Evolutionary conservation across 2,888 invertebrate species (phyloP).

Genomic region (Elmis aenea): DNA sequence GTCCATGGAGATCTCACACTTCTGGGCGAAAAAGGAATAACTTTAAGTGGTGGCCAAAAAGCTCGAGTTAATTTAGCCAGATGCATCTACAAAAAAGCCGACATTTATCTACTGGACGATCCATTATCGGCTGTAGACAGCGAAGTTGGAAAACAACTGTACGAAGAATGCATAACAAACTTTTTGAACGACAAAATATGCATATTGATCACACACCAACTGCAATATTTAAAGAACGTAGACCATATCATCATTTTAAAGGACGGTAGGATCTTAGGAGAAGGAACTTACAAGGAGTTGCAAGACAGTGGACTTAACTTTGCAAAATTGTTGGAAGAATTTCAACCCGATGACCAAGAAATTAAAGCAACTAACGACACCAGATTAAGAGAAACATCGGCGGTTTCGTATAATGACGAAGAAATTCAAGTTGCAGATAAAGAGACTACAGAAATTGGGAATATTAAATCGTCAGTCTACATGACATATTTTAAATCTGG

Average conservation of each 20-base stretch:
- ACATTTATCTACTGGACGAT: constrained; percentile 71
- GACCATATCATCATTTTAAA: constrained; percentile 52
- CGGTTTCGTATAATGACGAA: constrained; percentile 44
- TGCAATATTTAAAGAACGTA: constrained; percentile 66
- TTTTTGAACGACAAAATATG: constrained; percentile 64
- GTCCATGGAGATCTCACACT: constrained; percentile 71
- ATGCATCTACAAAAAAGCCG: constrained; percentile 66
- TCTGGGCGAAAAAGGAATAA: constrained; percentile 77
- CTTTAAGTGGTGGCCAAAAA: constrained; percentile 80
- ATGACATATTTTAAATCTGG: constrained; percentile 52
- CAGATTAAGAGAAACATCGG: constrained; percentile 53
- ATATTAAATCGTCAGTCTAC: constrained; percentile 40
- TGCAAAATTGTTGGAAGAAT: constrained; percentile 49
- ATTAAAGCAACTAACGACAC: constrained; percentile 37
- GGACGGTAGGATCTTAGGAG: constrained; percentile 52
- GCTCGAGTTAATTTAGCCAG: constrained; percentile 61
- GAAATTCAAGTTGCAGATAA: constrained; percentile 36
- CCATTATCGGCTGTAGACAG: constrained; percentile 72
- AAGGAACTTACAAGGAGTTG: constrained; percentile 57
- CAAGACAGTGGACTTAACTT: constrained; percentile 68
- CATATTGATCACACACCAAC: constrained; percentile 77
- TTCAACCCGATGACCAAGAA: constrained; percentile 43
- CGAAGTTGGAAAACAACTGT: constrained; percentile 64
- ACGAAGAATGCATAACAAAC: constrained; percentile 60
- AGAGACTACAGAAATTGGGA: constrained; percentile 36